These are phyloP conservation scores for Sebastes iracundus DNA, from an alignment of 2,797 vertebrate species.

Conservation along the genomic window DNA sequence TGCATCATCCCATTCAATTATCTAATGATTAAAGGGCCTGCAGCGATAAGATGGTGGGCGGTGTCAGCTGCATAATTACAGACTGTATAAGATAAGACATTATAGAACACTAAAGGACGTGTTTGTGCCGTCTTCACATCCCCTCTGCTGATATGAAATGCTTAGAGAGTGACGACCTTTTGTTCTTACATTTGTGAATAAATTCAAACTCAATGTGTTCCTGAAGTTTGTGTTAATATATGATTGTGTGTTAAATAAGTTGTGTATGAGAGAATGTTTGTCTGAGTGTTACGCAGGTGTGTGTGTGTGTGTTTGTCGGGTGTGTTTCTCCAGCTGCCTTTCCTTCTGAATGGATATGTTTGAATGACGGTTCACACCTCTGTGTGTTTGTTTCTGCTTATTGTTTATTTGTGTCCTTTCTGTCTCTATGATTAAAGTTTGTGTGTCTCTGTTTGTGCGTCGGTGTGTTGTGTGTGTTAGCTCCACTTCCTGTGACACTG, in stretches of 20 bases:
- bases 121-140: background rate
- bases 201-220: background rate
- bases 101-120: too few species aligned
- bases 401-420: slow-evolving; percentile 22
- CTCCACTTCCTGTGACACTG: slow-evolving; percentile 52
- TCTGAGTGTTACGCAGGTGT: background rate
- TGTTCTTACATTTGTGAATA: background rate
- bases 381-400: background rate
- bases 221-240: background rate
- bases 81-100: too few species aligned
- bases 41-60: background rate
- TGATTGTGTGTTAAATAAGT: background rate
- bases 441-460: slow-evolving; percentile 20
- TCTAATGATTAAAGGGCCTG: background rate
- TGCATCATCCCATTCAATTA: background rate
- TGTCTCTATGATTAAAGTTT: background rate
- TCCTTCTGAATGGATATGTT: slow-evolving; percentile 13
- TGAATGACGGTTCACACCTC: slow-evolving; percentile 31
- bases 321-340: slow-evolving; percentile 1
- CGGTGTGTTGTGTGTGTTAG: slow-evolving; percentile 35
- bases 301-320: background rate
- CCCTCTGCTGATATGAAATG: background rate
- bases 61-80: background rate
- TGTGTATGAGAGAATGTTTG: background rate
- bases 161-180: background rate